These are phyloP conservation scores for Ciconia stormi DNA, from an alignment of 2,113 vertebrate genomes.

Conservation along the genomic window DNA sequence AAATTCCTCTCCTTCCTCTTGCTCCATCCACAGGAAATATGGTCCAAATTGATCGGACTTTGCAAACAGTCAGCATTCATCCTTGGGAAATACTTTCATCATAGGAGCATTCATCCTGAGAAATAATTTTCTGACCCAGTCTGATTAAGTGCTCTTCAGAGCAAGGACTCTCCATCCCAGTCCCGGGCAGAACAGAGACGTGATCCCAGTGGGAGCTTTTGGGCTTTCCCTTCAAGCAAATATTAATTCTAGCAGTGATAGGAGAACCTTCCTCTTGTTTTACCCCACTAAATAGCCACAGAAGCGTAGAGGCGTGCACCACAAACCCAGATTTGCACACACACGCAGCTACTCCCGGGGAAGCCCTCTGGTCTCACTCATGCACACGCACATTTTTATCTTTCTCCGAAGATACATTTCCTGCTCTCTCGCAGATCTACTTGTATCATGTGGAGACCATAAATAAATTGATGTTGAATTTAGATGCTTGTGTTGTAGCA, in stretches of 20 bases:
- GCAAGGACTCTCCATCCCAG: background rate
- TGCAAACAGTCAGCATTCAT: background rate
- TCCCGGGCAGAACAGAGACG: fast-evolving
- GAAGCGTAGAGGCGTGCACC: fast-evolving
- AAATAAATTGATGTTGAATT: slow-evolving; percentile 48
- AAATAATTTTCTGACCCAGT: background rate
- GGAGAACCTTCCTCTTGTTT: background rate
- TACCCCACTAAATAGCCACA: background rate
- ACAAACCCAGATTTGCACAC: fast-evolving
- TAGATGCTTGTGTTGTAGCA: background rate
- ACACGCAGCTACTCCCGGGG: background rate
- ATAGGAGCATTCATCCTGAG: background rate
- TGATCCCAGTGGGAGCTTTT: background rate
- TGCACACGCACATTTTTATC: background rate
- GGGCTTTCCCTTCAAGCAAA: background rate
- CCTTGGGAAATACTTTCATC: background rate
- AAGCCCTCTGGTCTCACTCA: background rate
- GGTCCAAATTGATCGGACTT: background rate
- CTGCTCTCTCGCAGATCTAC: background rate
- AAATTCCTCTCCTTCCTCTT: slow-evolving; percentile 3
- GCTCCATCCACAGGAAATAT: background rate
- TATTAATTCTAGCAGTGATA: background rate
- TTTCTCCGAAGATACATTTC: background rate
- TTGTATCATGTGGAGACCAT: slow-evolving; percentile 17
- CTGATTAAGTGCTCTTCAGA: background rate